Evolutionary conservation across 2,113 vertebrate genomes (phyloP).

Genomic region (Chloropsis cyanopogon): DNA sequence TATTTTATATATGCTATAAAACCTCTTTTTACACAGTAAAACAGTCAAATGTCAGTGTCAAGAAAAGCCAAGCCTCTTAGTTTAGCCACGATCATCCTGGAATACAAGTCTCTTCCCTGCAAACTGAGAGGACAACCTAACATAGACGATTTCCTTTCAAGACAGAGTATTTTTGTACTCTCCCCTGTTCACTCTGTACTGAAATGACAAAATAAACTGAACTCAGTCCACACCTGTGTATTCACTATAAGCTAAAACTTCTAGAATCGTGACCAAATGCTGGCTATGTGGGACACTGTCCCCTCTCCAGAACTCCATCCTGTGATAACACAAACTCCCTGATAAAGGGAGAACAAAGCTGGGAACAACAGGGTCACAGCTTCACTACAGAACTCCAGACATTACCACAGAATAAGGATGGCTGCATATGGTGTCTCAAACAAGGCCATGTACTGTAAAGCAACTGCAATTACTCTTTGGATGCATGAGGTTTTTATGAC

Average conservation of each 20-base stretch:
- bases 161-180: background rate
- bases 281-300: rapidly evolving
- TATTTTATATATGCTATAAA: background rate
- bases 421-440: background rate
- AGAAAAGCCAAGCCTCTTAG: background rate
- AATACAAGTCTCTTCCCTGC: background rate
- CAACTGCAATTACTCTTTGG: background rate
- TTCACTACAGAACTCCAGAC: background rate
- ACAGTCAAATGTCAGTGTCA: background rate
- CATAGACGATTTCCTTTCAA: background rate
- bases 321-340: background rate
- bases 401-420: background rate
- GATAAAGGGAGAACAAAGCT: background rate
- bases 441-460: background rate
- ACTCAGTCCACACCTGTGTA: background rate
- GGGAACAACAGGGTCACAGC: background rate
- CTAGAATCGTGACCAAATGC: rapidly evolving
- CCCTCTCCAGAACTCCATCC: background rate
- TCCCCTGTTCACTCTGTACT: background rate
- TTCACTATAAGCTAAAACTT: background rate
- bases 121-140: background rate
- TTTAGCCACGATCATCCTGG: background rate
- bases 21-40: background rate
- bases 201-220: background rate
- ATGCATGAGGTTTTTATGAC: background rate